Conservation (phyloP, 1,140 invertebrate species). For the Papilio machaon region DNA sequence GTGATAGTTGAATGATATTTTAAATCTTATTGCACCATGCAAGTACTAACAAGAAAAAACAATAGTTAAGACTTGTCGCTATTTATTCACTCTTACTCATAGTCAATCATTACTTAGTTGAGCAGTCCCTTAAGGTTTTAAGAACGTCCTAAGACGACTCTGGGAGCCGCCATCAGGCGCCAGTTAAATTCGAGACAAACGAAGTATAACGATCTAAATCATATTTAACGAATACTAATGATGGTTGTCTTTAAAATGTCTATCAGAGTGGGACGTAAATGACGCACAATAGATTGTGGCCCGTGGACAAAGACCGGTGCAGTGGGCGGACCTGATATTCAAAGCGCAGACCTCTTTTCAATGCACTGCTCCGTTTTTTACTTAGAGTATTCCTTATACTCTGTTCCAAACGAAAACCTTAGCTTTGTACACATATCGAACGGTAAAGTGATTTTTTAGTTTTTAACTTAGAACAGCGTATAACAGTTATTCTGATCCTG, state of each 20-base stretch:
- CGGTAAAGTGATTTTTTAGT: too few relatives aligned
- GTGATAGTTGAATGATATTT: background rate
- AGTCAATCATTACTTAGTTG: too few relatives aligned
- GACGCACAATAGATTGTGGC: background rate
- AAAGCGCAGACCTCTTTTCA: background rate
- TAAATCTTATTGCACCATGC: background rate
- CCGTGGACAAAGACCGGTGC: conserved; percentile 15
- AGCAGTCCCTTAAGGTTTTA: too few relatives aligned
- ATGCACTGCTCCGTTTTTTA: background rate
- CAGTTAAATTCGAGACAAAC: conserved; percentile 10
- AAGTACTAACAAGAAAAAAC: background rate
- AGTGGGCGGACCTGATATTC: conserved; percentile 20
- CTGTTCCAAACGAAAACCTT: background rate
- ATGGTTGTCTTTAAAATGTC: background rate
- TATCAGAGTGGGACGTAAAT: conserved; percentile 4
- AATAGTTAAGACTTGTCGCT: too few relatives aligned
- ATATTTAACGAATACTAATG: conserved; percentile 3
- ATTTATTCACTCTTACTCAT: too few relatives aligned
- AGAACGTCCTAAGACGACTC: too few relatives aligned
- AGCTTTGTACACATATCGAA: background rate
- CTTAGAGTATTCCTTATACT: background rate
- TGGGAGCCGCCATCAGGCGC: background rate
- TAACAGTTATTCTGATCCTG: too few relatives aligned
- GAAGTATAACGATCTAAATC: conserved; percentile 3
- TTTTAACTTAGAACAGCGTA: too few relatives aligned